Evolutionary conservation across 2,113 vertebrate species (phyloP), one percentile per base, ranked within the genome.

Genomic region (Hippocampus guttulatus): DNA sequence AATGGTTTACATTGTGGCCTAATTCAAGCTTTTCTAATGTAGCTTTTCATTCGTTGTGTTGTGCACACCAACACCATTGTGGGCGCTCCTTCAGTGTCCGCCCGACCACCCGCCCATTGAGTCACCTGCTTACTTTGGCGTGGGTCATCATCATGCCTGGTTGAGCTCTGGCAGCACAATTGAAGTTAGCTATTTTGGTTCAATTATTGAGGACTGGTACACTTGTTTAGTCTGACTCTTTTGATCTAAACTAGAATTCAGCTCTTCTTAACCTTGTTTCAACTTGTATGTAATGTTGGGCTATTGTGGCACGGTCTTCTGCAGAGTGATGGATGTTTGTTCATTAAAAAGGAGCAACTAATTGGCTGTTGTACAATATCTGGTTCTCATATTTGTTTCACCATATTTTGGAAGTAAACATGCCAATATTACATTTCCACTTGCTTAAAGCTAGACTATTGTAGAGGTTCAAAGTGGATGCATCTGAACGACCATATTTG

Each of bases 181-280:
- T 73, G 71, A 78, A 77, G 62, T 49, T 51, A 77, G 78, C 54
- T 75, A 81, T 88, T 85, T 84, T 80, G 73, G 77, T 81, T 70
- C 62, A 65, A 70, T 79, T 71, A 41, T 77, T 76, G 70, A 54
- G 1, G 72, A 65, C 71, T 51, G 71, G 67, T 71, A 40, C 67
- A 70, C 43, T 80, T 83, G 79, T 88, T 74, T 82, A 83, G 84
- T 89, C 84, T 87, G 79, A 73, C 65, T 70, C 60, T 75, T 40
- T 62, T 57, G 76, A 79, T 75, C 49, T 75, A 71, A 72, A 78
- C 67, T 68, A 51, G 11, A 8, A 74, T 80, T 78, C 41, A 61
- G 52, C 69, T 68, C 45, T 63, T 74, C 23, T 64, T 25, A 21
- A 47, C 52, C 62, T 15, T 45, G 58, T 67, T 70, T 71, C n/a